These are phyloP conservation scores for Calephelis nemesis DNA, from an alignment of 1,140 invertebrate species.

Conservation along the genomic window DNA sequence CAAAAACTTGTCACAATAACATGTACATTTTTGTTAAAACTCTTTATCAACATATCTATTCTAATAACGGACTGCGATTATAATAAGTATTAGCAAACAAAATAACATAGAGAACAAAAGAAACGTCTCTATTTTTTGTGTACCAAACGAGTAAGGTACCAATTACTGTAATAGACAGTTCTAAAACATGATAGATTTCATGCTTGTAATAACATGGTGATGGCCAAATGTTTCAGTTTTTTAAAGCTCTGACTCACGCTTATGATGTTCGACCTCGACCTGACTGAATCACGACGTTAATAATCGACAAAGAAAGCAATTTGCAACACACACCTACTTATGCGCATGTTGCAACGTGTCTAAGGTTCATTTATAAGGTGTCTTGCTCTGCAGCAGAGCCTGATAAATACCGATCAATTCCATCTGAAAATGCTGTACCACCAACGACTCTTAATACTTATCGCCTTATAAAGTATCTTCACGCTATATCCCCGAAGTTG, in stretches of 20 bases:
- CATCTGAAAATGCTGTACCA: no score
- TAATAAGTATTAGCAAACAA: neutral
- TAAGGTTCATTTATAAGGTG: neutral
- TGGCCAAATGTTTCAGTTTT: conserved; percentile 39
- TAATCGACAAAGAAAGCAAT: conserved; percentile 33
- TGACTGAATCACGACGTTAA: conserved; percentile 30
- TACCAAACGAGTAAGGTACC: neutral
- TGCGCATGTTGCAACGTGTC: neutral
- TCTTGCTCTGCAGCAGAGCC: neutral
- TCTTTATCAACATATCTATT: no score
- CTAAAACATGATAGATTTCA: conserved; percentile 30
- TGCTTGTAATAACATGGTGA: conserved; percentile 34
- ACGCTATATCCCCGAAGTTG: no score
- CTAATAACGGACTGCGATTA: no score
- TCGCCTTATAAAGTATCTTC: no score
- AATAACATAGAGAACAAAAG: neutral
- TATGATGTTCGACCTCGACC: conserved; percentile 29
- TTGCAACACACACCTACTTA: conserved; percentile 6
- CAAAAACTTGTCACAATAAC: no score
- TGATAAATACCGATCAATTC: no score
- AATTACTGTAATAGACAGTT: conserved; percentile 21
- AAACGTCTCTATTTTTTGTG: neutral
- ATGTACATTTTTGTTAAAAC: no score
- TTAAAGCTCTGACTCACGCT: conserved; percentile 30
- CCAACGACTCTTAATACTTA: no score